Evolutionary conservation across 2,113 vertebrate species (phyloP).

Genomic region (Azemiops feae): DNA sequence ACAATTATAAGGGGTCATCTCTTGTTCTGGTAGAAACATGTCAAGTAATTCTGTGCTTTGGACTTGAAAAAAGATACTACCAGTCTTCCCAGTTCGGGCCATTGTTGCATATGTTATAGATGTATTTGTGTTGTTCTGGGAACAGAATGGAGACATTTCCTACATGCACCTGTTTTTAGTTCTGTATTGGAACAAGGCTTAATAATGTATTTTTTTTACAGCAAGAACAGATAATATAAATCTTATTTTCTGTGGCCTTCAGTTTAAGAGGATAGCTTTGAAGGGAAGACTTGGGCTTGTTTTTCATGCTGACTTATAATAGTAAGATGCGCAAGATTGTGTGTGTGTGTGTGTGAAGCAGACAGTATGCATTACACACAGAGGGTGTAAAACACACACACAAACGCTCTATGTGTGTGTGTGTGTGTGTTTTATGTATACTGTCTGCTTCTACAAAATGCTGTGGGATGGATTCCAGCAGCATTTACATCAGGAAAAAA

Average conservation of each 20-base stretch:
- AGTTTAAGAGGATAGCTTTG: not conserved
- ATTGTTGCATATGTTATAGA: not conserved
- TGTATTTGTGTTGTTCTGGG: not conserved
- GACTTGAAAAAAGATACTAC: not conserved
- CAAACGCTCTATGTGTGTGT: not conserved
- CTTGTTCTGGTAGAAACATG: not conserved
- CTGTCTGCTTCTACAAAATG: not conserved
- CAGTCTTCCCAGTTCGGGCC: not conserved
- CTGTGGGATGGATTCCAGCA: not conserved
- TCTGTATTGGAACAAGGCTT: not conserved
- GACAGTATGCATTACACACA: not conserved
- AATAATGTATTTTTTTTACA: not conserved
- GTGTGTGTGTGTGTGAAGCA: not conserved
- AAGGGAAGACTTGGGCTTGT: not conserved
- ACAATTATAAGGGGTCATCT: not conserved
- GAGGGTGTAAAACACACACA: not conserved
- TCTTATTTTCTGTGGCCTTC: not conserved
- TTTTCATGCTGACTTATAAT: not conserved
- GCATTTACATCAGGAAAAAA: slow-evolving; percentile 4
- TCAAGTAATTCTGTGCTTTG: not conserved
- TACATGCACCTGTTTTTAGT: not conserved
- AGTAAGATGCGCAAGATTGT: not conserved
- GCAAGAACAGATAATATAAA: not conserved
- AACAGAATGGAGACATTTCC: not conserved
- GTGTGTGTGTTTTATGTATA: not conserved